phyloP scores from a whole-genome alignment of 2,888 invertebrate genomes.

The Epinotia nisella region DNA sequence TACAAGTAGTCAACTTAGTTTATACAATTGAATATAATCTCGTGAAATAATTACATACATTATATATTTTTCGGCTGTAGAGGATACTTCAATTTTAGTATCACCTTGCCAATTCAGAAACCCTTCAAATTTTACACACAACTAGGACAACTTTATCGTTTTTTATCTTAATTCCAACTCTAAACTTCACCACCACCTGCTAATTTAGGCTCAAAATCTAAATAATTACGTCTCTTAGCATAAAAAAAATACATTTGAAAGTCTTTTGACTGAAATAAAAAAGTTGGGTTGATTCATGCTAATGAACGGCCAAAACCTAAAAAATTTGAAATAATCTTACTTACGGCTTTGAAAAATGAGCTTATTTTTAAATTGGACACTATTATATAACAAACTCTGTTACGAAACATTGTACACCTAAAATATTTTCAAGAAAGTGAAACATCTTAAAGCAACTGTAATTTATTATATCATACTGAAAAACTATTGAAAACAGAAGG shows the following conservation, averaged over 20 bases:
- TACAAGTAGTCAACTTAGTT: neutral
- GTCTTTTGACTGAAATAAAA: too few relatives aligned
- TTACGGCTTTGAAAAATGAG: slow-evolving; percentile 14
- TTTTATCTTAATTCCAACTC: too few relatives aligned
- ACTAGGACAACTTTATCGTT: too few relatives aligned
- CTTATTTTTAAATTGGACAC: neutral
- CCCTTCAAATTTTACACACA: neutral
- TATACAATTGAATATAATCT: neutral
- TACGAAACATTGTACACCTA: neutral
- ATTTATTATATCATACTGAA: neutral
- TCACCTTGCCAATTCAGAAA: neutral
- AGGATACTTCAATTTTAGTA: neutral
- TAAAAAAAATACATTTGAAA: slow-evolving; percentile 25
- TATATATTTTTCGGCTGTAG: too few relatives aligned
- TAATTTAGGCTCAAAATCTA: neutral
- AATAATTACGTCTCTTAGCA: neutral
- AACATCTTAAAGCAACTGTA: neutral
- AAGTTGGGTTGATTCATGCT: slow-evolving; percentile 33
- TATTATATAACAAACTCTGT: neutral
- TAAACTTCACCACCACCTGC: too few relatives aligned
- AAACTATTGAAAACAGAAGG: too few relatives aligned
- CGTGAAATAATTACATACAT: too few relatives aligned
- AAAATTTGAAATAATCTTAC: slow-evolving; percentile 25
- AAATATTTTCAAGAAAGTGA: neutral
- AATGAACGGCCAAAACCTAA: slow-evolving; percentile 31